Base-by-base conservation (phyloP, 1,140 invertebrate genomes). In the Aphelenchoides besseyi region DNA sequence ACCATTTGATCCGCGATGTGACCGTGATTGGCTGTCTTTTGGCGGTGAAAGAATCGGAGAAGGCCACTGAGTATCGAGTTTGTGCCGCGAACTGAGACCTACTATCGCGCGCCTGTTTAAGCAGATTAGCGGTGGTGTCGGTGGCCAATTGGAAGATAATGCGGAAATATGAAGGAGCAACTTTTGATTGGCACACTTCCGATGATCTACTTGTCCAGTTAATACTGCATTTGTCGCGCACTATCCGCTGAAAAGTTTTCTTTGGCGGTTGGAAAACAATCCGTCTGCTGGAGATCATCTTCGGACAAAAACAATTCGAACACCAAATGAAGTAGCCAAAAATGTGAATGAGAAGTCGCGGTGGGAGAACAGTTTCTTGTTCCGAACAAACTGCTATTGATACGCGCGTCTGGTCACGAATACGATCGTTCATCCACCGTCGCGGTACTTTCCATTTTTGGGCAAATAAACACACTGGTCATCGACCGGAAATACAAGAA, bases 391-490 rank as follows among this genome's bases (percentile, higher is more conserved):
- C n/a, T n/a, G n/a, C n/a, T n/a, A n/a, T n/a, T n/a, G n/a, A n/a
- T n/a, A n/a, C 41, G 41, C 12, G 41, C 41, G 23, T 48, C 41
- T 48, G 41, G 41, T 23, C 41, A 23, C 41, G 23, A 48, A 48
- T 16, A 48, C 41, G 41, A 48, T 48, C 41, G 41, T 23, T 23
- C n/a, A n/a, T n/a, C n/a, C n/a, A n/a, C n/a, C n/a, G n/a, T n/a
- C n/a, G n/a, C n/a, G n/a, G 41, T 48, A 23, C 16, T 23, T 23
- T 59, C 18, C 55, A 5, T 5, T 8, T 59, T 59, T 59, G 55
- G 55, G 55, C 55, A 59, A 59, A 59, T 59, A 59, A 59, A 59
- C 55, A 59, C 18, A 59, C 5, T 33, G 55, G 12, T 8, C 5
- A 33, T 23, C 5, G 55, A 23, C 32, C 5, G 5, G 5, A 59